These are phyloP conservation scores for Mimumesa dahlbomi DNA, from an alignment of 2,888 invertebrate species.

Conservation along the genomic window DNA sequence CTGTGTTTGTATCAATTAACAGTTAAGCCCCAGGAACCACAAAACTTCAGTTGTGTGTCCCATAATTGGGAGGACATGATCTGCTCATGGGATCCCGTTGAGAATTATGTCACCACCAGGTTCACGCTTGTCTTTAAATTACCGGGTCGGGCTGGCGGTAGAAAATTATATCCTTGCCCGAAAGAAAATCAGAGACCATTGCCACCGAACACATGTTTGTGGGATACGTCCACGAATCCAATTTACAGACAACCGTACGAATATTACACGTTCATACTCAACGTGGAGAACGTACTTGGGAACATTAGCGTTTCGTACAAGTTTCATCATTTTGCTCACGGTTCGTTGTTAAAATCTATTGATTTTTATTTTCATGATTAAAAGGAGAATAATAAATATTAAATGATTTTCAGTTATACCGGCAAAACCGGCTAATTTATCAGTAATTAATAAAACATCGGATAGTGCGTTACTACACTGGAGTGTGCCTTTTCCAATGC, in stretches of 20 bases:
- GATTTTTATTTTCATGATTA: not conserved
- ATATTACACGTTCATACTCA: conserved; percentile 83
- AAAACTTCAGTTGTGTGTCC: conserved; percentile 88
- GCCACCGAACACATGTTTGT: conserved; percentile 79
- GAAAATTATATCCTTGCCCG: conserved; percentile 70
- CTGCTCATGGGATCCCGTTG: conserved; percentile 87
- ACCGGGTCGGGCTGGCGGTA: conserved; percentile 78
- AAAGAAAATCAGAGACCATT: conserved; percentile 45
- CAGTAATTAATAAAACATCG: conserved; percentile 79
- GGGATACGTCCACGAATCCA: conserved; percentile 81
- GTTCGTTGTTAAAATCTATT: conserved; percentile 72
- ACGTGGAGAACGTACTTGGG: conserved; percentile 85
- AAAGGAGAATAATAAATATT: not conserved
- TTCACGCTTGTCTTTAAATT: conserved; percentile 82
- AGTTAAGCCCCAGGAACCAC: conserved; percentile 84
- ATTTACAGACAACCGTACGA: conserved; percentile 82
- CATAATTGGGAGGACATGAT: conserved; percentile 87
- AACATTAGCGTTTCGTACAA: conserved; percentile 81
- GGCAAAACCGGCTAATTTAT: conserved; percentile 81
- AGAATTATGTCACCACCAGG: conserved; percentile 82
- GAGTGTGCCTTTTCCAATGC: conserved; percentile 81
- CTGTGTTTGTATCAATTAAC: conserved; percentile 40
- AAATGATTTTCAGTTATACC: conserved; percentile 79
- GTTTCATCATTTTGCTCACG: conserved; percentile 83
- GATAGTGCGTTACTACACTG: conserved; percentile 81